Conservation (phyloP, 2,888 invertebrate species). For the Proisotoma minuta region DNA sequence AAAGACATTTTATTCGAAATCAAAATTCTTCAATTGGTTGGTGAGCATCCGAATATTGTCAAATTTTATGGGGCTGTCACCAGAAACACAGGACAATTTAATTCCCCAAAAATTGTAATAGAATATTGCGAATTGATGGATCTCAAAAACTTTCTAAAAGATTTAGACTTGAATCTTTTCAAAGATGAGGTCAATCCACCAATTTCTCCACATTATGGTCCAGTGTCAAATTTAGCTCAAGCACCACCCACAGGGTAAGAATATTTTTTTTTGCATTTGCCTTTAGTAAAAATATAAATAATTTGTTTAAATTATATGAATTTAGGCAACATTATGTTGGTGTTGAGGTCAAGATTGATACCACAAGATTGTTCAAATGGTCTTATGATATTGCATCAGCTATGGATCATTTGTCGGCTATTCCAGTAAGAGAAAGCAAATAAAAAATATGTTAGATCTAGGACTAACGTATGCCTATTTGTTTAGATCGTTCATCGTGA, state of each 20-base stretch:
- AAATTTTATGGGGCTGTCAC: background rate
- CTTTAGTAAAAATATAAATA: no score
- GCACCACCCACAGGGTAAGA: no score
- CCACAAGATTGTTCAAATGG: conserved; percentile 28
- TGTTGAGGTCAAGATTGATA: background rate
- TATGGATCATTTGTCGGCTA: conserved; percentile 20
- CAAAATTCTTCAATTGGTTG: background rate
- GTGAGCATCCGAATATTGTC: background rate
- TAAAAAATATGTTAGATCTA: no score
- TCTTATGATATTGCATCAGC: conserved; percentile 28
- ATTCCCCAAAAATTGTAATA: background rate
- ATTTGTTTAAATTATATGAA: no score
- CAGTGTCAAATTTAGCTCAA: no score
- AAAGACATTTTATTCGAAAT: background rate
- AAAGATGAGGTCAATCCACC: background rate
- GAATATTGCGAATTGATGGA: background rate
- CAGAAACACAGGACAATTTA: background rate
- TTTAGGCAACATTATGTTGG: no score
- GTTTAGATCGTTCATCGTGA: conserved; percentile 31
- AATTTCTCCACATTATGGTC: background rate
- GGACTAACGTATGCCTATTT: no score
- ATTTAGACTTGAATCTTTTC: background rate
- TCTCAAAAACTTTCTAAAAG: background rate
- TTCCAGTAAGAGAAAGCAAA: conserved; percentile 1
- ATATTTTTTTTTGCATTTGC: no score